Evolutionary conservation across 2,797 vertebrate species (phyloP).

Genomic region (Cynopterus sphinx): DNA sequence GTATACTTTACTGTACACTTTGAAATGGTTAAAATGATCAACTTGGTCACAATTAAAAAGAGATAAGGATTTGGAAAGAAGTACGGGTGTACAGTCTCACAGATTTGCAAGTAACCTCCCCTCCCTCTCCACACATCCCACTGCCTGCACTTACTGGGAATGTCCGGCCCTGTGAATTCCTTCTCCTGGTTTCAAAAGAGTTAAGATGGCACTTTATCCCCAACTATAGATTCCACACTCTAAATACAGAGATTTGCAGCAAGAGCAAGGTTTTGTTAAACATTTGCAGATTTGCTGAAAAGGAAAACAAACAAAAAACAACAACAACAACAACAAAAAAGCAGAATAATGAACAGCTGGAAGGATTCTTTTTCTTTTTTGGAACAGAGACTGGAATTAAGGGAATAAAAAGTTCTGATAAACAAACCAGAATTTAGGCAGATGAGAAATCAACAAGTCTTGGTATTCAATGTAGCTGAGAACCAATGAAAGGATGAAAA

Average conservation of each 20-base stretch:
- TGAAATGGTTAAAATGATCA: background rate
- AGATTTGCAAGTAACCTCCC: background rate
- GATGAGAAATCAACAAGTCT: constrained; percentile 17
- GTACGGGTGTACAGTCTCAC: background rate
- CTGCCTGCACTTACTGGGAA: background rate
- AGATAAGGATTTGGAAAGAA: background rate
- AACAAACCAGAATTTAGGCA: background rate
- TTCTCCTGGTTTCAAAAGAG: background rate
- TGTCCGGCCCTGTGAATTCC: background rate
- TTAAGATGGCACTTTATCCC: too few species aligned
- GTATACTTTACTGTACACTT: background rate
- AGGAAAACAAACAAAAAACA: too few species aligned
- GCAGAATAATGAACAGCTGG: background rate
- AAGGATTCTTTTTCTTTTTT: background rate
- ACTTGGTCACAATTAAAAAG: background rate
- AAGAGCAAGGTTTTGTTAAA: background rate
- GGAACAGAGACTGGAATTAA: background rate
- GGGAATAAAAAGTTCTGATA: background rate
- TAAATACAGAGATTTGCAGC: background rate
- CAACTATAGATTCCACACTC: background rate
- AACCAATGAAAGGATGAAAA: background rate
- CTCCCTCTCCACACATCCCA: background rate
- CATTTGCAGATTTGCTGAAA: background rate
- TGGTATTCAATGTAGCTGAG: background rate
- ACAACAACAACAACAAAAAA: background rate